These are phyloP conservation scores for Sturnus vulgaris DNA, from an alignment of 2,113 vertebrate species.

Conservation along the genomic window DNA sequence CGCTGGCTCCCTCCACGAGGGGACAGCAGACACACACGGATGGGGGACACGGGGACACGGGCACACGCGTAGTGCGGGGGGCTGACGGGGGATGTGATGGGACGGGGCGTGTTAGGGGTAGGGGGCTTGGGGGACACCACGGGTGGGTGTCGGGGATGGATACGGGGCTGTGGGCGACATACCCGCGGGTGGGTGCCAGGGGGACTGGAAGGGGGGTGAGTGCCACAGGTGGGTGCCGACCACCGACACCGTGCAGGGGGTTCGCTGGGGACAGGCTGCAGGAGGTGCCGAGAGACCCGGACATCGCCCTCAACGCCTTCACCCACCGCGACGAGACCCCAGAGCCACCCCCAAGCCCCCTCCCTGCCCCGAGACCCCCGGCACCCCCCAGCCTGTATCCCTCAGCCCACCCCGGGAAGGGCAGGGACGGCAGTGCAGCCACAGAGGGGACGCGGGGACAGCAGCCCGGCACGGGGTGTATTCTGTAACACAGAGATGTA, in stretches of 20 bases:
- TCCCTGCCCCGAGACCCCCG: not conserved
- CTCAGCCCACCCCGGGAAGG: not conserved
- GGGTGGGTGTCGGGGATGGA: not conserved
- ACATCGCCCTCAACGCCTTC: not conserved
- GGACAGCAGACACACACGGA: not conserved
- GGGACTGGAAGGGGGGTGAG: not conserved
- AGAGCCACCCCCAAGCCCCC: too few relatives aligned
- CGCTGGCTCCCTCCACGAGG: not conserved
- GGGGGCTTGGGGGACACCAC: not conserved
- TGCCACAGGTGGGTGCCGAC: not conserved
- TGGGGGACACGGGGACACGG: not conserved
- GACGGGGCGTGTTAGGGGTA: not conserved
- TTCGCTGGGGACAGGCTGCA: not conserved
- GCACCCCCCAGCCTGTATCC: fast-evolving
- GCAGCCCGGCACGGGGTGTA: not conserved
- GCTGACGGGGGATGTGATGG: not conserved
- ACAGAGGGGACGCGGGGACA: not conserved
- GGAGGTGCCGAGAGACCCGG: not conserved
- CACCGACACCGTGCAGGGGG: not conserved
- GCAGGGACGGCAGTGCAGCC: not conserved
- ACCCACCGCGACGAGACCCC: not conserved
- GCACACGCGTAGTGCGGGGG: too few relatives aligned
- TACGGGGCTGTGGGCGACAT: not conserved
- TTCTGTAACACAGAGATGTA: slow-evolving; percentile 33
- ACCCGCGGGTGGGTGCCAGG: not conserved